phyloP scores from a whole-genome alignment of 2,888 invertebrate species.

The Dynastes grantii region DNA sequence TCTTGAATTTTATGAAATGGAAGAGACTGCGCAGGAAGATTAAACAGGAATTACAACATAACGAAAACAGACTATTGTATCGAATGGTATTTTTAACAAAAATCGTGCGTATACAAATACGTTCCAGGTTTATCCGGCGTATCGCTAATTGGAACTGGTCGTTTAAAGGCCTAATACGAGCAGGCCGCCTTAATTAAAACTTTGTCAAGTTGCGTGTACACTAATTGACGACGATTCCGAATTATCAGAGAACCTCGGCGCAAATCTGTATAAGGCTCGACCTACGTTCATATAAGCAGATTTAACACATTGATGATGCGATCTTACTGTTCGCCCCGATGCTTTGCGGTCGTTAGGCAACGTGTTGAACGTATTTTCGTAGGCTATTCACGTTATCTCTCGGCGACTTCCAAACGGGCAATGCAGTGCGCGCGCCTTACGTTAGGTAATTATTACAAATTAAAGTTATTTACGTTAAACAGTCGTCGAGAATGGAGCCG shows the following conservation, averaged over 20 bases:
- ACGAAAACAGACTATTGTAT: not conserved
- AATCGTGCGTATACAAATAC: not conserved
- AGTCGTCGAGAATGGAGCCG: slow-evolving; percentile 15
- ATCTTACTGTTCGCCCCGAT: not conserved
- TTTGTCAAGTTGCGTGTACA: not conserved
- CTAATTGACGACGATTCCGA: slow-evolving; percentile 10
- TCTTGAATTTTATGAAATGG: too few species aligned
- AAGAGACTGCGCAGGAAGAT: too few species aligned
- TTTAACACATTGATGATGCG: not conserved
- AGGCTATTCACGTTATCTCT: slow-evolving; percentile 11
- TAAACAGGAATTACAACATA: too few species aligned
- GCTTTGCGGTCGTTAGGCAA: slow-evolving; percentile 14
- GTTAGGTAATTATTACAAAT: slow-evolving; percentile 40
- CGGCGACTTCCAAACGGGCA: slow-evolving; percentile 1
- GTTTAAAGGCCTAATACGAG: not conserved
- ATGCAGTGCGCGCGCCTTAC: slow-evolving; percentile 8
- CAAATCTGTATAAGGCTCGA: slow-evolving; percentile 16
- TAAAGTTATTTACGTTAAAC: slow-evolving; percentile 36
- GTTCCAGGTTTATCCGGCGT: not conserved
- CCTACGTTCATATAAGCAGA: slow-evolving; percentile 3
- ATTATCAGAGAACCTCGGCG: not conserved
- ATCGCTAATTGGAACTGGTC: not conserved
- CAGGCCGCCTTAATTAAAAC: not conserved
- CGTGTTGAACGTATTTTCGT: slow-evolving; percentile 10
- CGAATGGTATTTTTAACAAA: not conserved